Base-by-base conservation (phyloP, 2,113 vertebrate genomes). In the Spea bombifrons region DNA sequence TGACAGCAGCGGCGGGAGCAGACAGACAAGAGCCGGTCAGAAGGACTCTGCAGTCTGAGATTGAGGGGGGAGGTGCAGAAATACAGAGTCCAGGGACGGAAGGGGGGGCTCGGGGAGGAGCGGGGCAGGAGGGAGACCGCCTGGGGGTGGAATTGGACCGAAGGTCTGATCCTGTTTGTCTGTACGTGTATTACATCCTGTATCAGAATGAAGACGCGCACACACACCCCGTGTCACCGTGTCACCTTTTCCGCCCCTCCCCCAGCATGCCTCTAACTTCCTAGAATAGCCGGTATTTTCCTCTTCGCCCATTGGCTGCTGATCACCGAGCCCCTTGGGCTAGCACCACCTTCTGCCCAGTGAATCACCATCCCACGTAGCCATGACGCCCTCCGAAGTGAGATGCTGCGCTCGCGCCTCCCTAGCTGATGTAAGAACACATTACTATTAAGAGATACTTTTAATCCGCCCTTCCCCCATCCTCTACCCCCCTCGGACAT, bases 111-210 rank as follows among this genome's bases (percentile, higher is more conserved):
- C 30, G 45, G 17, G 17, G 59, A 15, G 68, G 6, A 16, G 15
- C 7, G 70, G 43, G 71, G 77, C 76, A 47, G 70, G 70, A 15
- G 48, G 7, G 47, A 61, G 63, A 61, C 69, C 48, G 69, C 53
- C 64, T 65, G 69, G 61, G 70, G 70, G 61, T 57, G 49, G 52
- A 72, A 79, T 57, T 79, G 10, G 76, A 47, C 61, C 6, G 72
- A 79, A 79, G 76, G 76, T 79, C 61, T 70, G 15, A 50, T 70
- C 15, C 30, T 73, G 57, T 79, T 79, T 79, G 63, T 49, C 49
- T 66, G 30, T 73, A 66, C 61, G 61, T 55, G 69, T 66, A n/a
- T 72, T 73, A 73, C 44, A 73, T 79, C 76, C 76, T 73, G 76
- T 53, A 57, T 15, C 17, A 49, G 46, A 70, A 5, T 15, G 8